A percentile compares a stretch with the other conserved stretches of the same genome.
Evolutionary conservation across 2,888 invertebrate species (phyloP).

Genomic region (Saturnia japonica): DNA sequence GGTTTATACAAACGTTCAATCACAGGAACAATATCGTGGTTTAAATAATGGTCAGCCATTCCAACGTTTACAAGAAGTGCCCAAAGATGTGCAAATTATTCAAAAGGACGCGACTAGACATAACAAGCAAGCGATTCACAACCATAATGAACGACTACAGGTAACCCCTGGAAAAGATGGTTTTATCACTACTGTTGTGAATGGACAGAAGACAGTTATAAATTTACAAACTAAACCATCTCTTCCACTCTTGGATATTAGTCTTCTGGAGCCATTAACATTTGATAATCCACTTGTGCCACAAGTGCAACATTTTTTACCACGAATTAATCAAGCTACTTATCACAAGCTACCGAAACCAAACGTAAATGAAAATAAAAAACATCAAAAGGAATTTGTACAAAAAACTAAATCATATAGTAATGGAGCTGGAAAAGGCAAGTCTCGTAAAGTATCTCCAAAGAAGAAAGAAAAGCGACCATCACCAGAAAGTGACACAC

Average conservation of each 20-base stretch:
- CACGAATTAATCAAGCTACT: constrained; percentile 61
- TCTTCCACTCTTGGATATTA: constrained; percentile 65
- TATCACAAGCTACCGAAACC: constrained; percentile 57
- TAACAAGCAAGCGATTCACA: constrained; percentile 23
- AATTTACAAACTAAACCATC: constrained; percentile 63
- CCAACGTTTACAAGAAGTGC: constrained; percentile 33
- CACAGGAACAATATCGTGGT: constrained; percentile 42
- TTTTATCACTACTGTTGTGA: constrained; percentile 55
- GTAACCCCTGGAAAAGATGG: constrained; percentile 50
- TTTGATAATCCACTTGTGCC: constrained; percentile 74
- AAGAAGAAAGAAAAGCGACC: constrained; percentile 56
- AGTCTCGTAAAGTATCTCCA: constrained; percentile 43
- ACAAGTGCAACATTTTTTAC: constrained; percentile 75
- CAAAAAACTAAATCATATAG: constrained; percentile 62
- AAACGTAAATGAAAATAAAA: constrained; percentile 47
- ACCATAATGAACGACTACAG: constrained; percentile 46
- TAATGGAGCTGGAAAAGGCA: constrained; percentile 44
- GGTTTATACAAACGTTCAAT: constrained; percentile 47
- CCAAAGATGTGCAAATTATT: constrained; percentile 25
- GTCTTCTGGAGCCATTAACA: constrained; percentile 68
- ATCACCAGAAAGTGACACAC: constrained; percentile 39
- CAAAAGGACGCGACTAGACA: not conserved
- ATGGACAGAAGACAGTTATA: constrained; percentile 63
- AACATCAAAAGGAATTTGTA: constrained; percentile 57
- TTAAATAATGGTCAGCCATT: constrained; percentile 45